Evolutionary conservation across 2,113 vertebrate species (phyloP), one percentile per base, ranked within the genome.

Genomic region (Nibea albiflora): DNA sequence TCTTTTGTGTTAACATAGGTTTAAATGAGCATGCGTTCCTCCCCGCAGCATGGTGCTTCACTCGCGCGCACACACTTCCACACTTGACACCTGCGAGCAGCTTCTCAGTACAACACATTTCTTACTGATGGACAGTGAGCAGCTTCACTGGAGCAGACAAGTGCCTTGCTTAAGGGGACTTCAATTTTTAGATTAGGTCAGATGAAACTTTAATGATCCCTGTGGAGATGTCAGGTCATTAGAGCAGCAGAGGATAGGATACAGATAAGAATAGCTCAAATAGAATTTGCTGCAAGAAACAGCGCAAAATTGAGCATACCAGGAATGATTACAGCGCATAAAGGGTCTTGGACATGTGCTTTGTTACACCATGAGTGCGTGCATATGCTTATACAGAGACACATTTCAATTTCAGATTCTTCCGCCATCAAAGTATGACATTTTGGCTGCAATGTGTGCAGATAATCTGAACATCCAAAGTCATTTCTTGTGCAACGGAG

Each of bases 121-220:
- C 85, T 74, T 16, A 19, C 84, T 85, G 83, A 84, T 52, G 86
- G 81, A 88, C 78, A 56, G 70, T 54, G 67, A 90, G 68, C 81
- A 78, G 78, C 85, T 88, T 78, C 84, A 89, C 73, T 85, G 80
- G 73, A 82, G 83, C 88, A 85, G 84, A 83, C 86, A 85, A 88
- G 84, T 69, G 80, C 72, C 76, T 87, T 81, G 83, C 90, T 89
- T 87, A 67, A 86, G 80, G 90, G 89, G 67, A 73, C 85, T 85
- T 87, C 82, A 90, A 66, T 88, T 89, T 91, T 90, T 85, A 88
- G 86, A 91, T 90, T 79, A 90, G 89, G 76, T 92, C 82, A 85
- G 90, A 90, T 91, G 76, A 91, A 91, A 91, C 88, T 91, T 91
- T 90, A 89, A 91, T 91, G 85, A 88, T 90, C 80, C 85, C 84